phyloP scores from a whole-genome alignment of 2,797 vertebrate genomes.

The Notoglanidium macrostoma region DNA sequence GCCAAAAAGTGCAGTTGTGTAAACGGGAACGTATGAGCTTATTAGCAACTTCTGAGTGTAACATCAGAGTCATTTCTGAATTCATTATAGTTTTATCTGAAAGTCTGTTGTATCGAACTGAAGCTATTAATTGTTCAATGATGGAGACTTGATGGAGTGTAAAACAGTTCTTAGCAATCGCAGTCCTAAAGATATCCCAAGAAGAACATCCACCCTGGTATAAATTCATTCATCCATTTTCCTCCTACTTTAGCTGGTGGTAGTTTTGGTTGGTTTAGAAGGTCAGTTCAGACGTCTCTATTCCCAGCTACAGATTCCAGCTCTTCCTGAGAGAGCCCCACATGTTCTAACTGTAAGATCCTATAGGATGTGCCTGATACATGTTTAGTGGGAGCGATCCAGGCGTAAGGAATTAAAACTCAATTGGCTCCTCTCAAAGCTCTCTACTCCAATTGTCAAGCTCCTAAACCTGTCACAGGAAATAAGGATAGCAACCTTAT shows the following conservation, averaged over 20 bases:
- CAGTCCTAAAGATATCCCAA: not conserved
- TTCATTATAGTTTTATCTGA: not conserved
- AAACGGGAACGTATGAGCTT: no score
- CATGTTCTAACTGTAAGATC: not conserved
- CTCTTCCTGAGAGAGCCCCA: no score
- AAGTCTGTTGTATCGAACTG: not conserved
- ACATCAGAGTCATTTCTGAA: not conserved
- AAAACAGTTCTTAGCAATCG: not conserved
- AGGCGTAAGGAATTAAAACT: not conserved
- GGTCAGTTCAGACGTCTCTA: not conserved
- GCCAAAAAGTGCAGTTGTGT: no score
- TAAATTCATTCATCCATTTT: not conserved
- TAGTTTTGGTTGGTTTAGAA: not conserved
- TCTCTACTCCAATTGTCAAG: not conserved
- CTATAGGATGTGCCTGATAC: not conserved
- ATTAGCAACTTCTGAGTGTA: no score
- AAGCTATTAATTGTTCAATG: not conserved
- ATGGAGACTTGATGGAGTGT: not conserved
- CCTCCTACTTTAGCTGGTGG: not conserved
- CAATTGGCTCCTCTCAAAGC: not conserved
- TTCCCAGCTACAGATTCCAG: no score
- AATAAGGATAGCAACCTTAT: not conserved
- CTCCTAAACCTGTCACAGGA: no score
- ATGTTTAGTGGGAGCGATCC: not conserved
- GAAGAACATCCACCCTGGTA: not conserved